A percentile compares a stretch with the other conserved stretches of the same genome.
Conservation (phyloP, 2,113 vertebrate genomes). For the Centropus bengalensis region DNA sequence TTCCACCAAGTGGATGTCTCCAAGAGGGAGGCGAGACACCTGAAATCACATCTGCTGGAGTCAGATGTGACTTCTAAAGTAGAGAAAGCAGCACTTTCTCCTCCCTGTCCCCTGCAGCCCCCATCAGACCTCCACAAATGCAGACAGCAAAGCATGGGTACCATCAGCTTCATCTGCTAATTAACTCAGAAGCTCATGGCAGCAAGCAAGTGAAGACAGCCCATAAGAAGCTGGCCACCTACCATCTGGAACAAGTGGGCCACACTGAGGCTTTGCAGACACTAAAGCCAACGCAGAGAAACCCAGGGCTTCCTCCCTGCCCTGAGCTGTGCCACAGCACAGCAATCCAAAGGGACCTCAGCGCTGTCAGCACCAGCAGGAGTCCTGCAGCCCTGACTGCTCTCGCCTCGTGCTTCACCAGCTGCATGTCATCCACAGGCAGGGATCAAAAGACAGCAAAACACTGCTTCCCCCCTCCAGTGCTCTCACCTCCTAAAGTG, state of each 20-base stretch:
- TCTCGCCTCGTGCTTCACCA: background rate
- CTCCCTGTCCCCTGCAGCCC: background rate
- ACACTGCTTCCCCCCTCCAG: background rate
- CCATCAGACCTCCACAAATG: background rate
- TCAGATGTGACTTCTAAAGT: background rate
- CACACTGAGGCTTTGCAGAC: background rate
- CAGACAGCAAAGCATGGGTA: background rate
- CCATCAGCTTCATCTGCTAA: background rate
- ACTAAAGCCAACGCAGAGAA: background rate
- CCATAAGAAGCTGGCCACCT: background rate
- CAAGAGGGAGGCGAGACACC: background rate
- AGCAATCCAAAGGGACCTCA: background rate
- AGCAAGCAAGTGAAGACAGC: background rate
- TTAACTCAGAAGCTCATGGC: background rate
- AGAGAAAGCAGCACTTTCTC: background rate
- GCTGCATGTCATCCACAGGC: background rate
- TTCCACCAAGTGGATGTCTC: background rate
- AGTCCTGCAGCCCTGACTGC: fast-evolving
- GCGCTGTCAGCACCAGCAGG: too few relatives aligned
- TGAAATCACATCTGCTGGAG: background rate
- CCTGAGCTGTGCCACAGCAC: background rate
- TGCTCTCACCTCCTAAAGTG: background rate
- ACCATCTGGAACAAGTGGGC: background rate
- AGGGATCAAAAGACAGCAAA: background rate
- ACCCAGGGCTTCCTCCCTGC: background rate